phyloP scores from a whole-genome alignment of 2,797 vertebrate species.

The Hippocampus kuda region DNA sequence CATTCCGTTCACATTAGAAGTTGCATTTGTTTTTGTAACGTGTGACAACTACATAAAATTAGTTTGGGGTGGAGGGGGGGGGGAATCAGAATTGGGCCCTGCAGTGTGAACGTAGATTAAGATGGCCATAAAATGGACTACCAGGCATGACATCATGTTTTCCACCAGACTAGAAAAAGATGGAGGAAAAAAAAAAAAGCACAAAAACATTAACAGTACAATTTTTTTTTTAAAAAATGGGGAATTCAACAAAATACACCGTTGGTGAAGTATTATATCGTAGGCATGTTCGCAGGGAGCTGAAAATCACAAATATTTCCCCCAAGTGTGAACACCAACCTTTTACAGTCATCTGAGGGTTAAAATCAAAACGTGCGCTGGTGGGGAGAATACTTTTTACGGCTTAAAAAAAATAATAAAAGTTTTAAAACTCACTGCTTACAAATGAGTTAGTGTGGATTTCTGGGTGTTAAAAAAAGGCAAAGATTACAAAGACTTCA shows the following conservation, averaged over 20 bases:
- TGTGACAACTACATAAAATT: no score
- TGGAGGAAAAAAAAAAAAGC: neutral
- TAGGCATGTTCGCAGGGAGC: neutral
- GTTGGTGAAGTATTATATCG: neutral
- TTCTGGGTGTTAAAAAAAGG: neutral
- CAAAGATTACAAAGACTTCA: neutral
- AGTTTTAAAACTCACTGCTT: neutral
- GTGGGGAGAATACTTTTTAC: neutral
- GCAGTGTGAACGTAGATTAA: no score
- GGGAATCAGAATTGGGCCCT: no score
- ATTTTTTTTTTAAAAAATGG: neutral
- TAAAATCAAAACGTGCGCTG: neutral
- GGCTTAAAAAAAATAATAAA: no score
- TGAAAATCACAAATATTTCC: neutral
- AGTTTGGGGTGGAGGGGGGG: no score
- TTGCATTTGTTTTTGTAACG: no score
- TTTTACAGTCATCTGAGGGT: neutral
- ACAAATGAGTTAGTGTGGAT: neutral
- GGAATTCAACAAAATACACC: neutral
- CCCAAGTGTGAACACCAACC: neutral
- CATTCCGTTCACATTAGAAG: no score
- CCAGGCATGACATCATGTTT: neutral
- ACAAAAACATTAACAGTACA: neutral
- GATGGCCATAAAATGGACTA: slow-evolving; percentile 3
- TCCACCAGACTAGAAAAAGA: neutral